These are phyloP conservation scores for Bedellia somnulentella DNA, from an alignment of 2,888 invertebrate genomes.

Conservation along the genomic window DNA sequence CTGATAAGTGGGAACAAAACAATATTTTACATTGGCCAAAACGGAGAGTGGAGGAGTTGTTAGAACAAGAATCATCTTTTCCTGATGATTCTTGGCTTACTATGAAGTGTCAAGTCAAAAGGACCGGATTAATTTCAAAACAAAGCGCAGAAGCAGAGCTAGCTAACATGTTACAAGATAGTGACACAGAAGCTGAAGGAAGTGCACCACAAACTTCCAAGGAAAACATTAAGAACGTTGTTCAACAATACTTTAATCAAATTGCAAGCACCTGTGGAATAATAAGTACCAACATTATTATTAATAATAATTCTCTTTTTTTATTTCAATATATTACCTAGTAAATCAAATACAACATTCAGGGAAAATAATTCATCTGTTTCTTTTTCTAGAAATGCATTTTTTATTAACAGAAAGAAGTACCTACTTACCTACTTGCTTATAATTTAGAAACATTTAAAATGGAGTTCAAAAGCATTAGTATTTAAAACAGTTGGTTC, in stretches of 20 bases:
- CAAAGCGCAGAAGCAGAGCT: conserved; percentile 8
- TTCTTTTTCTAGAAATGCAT: conserved; percentile 3
- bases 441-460: conserved; percentile 5
- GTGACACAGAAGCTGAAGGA: conserved; percentile 8
- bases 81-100: conserved; percentile 8
- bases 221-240: conserved; percentile 7
- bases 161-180: conserved; percentile 8
- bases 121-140: conserved; percentile 9
- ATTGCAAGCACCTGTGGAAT: conserved; percentile 6
- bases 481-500: conserved; percentile 2
- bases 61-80: conserved; percentile 8
- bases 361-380: too few relatives aligned
- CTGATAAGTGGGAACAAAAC: conserved; percentile 8
- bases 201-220: conserved; percentile 8
- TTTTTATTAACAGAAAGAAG: conserved; percentile 4
- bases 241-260: conserved; percentile 8
- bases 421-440: conserved; percentile 4
- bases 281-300: conserved; percentile 3
- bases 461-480: conserved; percentile 4
- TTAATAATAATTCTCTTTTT: too few relatives aligned
- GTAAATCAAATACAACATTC: too few relatives aligned
- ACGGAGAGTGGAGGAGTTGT: conserved; percentile 8
- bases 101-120: conserved; percentile 9
- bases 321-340: too few relatives aligned
- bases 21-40: conserved; percentile 4